These are phyloP conservation scores for Dusona sp. DNA, from an alignment of 2,888 invertebrate species.

Conservation along the genomic window DNA sequence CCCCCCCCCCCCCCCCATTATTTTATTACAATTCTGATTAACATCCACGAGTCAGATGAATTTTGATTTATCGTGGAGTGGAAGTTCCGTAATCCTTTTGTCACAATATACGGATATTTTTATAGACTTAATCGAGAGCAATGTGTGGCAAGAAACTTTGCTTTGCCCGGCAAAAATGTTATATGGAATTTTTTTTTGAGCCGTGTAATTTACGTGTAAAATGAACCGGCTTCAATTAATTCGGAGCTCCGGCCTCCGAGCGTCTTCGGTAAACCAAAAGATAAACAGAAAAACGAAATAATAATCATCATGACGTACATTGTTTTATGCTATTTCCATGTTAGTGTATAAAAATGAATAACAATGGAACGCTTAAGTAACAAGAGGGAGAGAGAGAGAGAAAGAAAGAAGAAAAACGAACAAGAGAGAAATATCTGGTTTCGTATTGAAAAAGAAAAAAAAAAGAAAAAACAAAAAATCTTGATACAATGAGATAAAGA, in stretches of 20 bases:
- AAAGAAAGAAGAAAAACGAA: slow-evolving; percentile 58
- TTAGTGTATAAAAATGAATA: slow-evolving; percentile 79
- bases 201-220: slow-evolving; percentile 39
- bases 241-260: slow-evolving; percentile 5
- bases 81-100: slow-evolving; percentile 22
- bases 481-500: slow-evolving; percentile 61
- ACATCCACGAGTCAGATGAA: slow-evolving; percentile 13
- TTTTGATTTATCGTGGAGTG: slow-evolving; percentile 5
- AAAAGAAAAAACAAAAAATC: slow-evolving; percentile 39
- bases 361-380: slow-evolving; percentile 66
- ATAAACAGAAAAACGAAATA: slow-evolving; percentile 24
- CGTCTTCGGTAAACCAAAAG: slow-evolving; percentile 30
- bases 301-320: slow-evolving; percentile 79
- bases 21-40: slow-evolving; percentile 45
- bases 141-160: slow-evolving; percentile 17
- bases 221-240: slow-evolving; percentile 44
- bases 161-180: slow-evolving; percentile 18
- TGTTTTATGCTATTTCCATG: slow-evolving; percentile 82
- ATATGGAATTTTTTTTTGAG: slow-evolving; percentile 33
- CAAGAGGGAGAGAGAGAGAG: slow-evolving; percentile 57
- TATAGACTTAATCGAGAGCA: slow-evolving; percentile 39
- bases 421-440: slow-evolving; percentile 57
- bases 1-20: no score
- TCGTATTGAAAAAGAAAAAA: slow-evolving; percentile 45
- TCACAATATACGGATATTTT: slow-evolving; percentile 52